Conservation (phyloP, 2,888 invertebrate species). For the Merodon equestris region DNA sequence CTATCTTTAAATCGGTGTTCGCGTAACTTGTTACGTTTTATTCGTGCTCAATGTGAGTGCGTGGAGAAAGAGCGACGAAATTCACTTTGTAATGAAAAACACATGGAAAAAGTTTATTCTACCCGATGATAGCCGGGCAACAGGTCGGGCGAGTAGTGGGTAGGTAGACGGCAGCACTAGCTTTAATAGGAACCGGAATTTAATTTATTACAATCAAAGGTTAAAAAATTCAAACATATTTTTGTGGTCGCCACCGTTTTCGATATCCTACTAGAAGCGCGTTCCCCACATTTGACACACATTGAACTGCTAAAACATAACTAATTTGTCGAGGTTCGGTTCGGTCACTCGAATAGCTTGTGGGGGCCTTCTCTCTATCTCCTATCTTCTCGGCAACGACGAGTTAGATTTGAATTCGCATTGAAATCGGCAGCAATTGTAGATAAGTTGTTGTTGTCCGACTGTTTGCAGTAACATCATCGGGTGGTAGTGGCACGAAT, state of each 20-base stretch:
- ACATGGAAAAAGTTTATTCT: slow-evolving; percentile 47
- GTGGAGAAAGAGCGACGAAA: slow-evolving; percentile 18
- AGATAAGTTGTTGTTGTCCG: slow-evolving; percentile 30
- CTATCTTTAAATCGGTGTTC: slow-evolving; percentile 31
- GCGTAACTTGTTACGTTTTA: slow-evolving; percentile 23
- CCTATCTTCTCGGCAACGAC: slow-evolving; percentile 44
- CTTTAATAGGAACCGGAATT: slow-evolving; percentile 55
- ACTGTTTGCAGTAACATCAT: slow-evolving; percentile 49
- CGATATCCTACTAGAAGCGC: background rate
- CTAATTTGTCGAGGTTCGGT: slow-evolving; percentile 35
- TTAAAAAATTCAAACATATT: slow-evolving; percentile 29
- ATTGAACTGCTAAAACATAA: slow-evolving; percentile 57
- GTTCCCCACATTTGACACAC: slow-evolving; percentile 55
- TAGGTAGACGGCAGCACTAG: slow-evolving; percentile 16
- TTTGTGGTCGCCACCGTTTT: too few relatives aligned
- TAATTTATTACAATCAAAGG: slow-evolving; percentile 48
- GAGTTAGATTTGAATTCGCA: slow-evolving; percentile 57
- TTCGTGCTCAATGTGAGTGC: slow-evolving; percentile 9
- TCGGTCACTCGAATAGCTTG: slow-evolving; percentile 25
- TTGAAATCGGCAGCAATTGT: slow-evolving; percentile 43
- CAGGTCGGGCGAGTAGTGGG: slow-evolving; percentile 42
- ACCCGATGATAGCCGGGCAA: slow-evolving; percentile 40
- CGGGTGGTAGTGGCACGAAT: slow-evolving; percentile 35
- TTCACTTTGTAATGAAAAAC: slow-evolving; percentile 36
- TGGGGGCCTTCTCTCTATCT: slow-evolving; percentile 19